phyloP scores from a whole-genome alignment of 2,888 invertebrate species.

The Thalpophila matura region DNA sequence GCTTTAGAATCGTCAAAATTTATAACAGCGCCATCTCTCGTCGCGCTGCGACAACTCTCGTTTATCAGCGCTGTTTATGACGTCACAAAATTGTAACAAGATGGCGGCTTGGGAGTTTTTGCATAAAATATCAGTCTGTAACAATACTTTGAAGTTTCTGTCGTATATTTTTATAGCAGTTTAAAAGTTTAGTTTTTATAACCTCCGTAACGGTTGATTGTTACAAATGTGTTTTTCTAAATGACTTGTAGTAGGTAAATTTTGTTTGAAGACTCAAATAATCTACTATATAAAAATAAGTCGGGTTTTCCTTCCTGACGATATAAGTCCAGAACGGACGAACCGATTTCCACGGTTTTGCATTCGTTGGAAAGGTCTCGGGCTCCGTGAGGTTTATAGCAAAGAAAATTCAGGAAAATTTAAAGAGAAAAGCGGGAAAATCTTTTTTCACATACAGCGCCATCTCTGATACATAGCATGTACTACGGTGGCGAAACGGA shows the following conservation, averaged over 20 bases:
- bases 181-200: constrained; percentile 38
- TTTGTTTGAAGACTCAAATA: constrained; percentile 25
- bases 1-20: background rate
- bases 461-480: no score
- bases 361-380: no score
- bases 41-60: background rate
- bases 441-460: no score
- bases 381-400: no score
- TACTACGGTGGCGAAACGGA: no score
- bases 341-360: no score
- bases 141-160: constrained; percentile 38
- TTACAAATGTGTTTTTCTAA: constrained; percentile 48
- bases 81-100: constrained; percentile 31
- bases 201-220: constrained; percentile 29
- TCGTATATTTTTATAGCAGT: constrained; percentile 44
- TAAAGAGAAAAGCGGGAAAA: no score
- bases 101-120: constrained; percentile 41
- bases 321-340: no score
- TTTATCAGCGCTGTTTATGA: constrained; percentile 36
- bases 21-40: constrained; percentile 46
- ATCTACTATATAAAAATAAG: no score
- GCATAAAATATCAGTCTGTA: constrained; percentile 45
- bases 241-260: constrained; percentile 8
- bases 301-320: no score
- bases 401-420: no score